A percentile compares a stretch with the other conserved stretches of the same genome.
Evolutionary conservation across 2,113 vertebrate genomes (phyloP).

Genomic region (Chloroceryle aenea): DNA sequence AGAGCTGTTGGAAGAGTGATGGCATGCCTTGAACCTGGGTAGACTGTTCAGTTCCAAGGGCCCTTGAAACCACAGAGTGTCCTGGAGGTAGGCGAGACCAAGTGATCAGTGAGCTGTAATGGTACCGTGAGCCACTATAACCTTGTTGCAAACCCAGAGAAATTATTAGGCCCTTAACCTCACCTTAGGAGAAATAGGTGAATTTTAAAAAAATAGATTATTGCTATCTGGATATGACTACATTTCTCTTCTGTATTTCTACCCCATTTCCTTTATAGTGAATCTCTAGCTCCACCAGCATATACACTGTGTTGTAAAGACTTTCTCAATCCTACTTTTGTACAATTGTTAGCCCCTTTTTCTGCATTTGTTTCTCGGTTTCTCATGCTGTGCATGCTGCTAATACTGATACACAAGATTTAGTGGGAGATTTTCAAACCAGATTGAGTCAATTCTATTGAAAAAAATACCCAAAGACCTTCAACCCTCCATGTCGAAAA

Average conservation of each 20-base stretch:
- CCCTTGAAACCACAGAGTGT: neutral
- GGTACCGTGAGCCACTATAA: neutral
- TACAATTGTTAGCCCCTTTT: neutral
- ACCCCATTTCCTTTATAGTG: neutral
- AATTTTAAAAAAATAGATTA: neutral
- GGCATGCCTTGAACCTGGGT: neutral
- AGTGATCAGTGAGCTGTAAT: neutral
- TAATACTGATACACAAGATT: neutral
- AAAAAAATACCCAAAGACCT: accelerated
- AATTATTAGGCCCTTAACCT: neutral
- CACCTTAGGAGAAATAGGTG: neutral
- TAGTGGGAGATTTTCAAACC: neutral
- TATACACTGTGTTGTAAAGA: neutral
- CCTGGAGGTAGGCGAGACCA: neutral
- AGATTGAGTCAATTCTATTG: neutral
- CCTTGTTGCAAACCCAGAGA: neutral
- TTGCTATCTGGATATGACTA: neutral
- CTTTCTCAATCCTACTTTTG: neutral
- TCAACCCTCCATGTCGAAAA: neutral
- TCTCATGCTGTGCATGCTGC: neutral
- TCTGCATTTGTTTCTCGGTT: neutral
- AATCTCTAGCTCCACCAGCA: neutral
- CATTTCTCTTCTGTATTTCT: neutral
- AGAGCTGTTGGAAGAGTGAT: neutral
- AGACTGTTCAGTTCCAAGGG: neutral